Evolutionary conservation across 2,888 invertebrate species (phyloP), one percentile per base, ranked within the genome.

Genomic region (Oscheius sp.): DNA sequence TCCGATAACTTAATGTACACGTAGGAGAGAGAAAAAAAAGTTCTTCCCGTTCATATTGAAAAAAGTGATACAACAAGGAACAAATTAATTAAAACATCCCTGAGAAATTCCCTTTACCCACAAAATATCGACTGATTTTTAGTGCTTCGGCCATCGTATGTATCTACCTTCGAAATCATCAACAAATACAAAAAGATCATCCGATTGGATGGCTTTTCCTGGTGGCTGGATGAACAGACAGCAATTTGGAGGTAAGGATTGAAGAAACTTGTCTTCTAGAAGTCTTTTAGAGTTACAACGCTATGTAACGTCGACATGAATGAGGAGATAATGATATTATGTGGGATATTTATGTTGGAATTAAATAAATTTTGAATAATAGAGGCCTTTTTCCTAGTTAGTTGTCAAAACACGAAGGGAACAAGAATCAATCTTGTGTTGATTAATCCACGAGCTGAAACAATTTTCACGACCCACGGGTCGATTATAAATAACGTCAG

Each of bases 71-170:
- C 9, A 44, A 20, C 8, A 20, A 20, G 41, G 41, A 14, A 41
- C 41, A 17, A 41, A 20, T 14, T 41, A 14, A 41, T 9, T 36
- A 36, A 14, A 14, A 8, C 14, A 36, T 41, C 12, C 41, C 20
- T 41, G 41, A 20, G 50, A 50, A 14, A n/a, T 28, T 54, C 54
- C 22, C 54, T 32, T 54, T 12, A 32, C 54, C 54, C 12, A 9
- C 33, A 54, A 32, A 54, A 54, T 36, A 33, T 22, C 20, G 12
- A 5, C 17, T 4, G n/a, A 33, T 54, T 54, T 54, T 54, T 33
- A 54, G 54, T 54, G 54, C 20, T 54, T 54, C 22, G 54, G 54
- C 12, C 54, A 54, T n/a, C 54, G 54, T 33, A 32, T 54, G 54
- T 54, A 54, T 24, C 54, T 54, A 1, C 54, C 54, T 6, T 12